Evolutionary conservation across 2,888 invertebrate genomes (phyloP), one percentile per base, ranked within the genome.

Genomic region (Blastobasis lacticolella): DNA sequence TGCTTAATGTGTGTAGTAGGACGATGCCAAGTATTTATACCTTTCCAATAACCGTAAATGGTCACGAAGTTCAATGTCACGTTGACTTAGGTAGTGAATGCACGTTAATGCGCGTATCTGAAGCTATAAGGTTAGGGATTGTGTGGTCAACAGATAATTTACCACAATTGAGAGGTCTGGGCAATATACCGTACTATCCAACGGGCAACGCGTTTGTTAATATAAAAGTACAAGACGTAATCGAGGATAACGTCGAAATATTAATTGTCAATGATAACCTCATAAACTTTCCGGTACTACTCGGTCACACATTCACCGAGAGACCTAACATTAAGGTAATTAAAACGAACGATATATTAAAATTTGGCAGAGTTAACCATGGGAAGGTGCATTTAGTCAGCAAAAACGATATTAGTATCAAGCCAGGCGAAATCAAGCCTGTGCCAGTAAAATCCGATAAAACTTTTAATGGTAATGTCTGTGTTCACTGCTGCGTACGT

Each of bases 161-260:
- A 36, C 52, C 52, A n/a, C 6, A 49, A 8, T 8, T 52, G n/a
- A 41, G 38, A 37, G 52, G 52, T 1, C 38, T 52, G 6, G 52
- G 52, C 5, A 38, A n/a, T 8, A 41, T 10, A 5, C 42, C 38
- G 8, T 10, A 37, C 1, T 36, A n/a, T 6, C 49, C 52, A 38
- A 1, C 48, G 1, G 51, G 23, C 4, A 36, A 6, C 9, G 37
- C 37, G 5, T 5, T n/a, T 3, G 44, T 36, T 10, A 41, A 38
- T 8, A 37, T 51, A 1, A 40, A 38, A 5, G 37, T 51, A 4
- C 51, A 51, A 45, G 51, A 42, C n/a, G 42, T 51, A 6, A 51
- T 46, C 8, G 57, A 59, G 48, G 53, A 4, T 0, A 50, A 9
- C n/a, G n/a, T n/a, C n/a, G n/a, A n/a, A n/a, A n/a, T n/a, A n/a